phyloP scores from a whole-genome alignment of 1,140 invertebrate genomes.

The Armadillidium nasatum region DNA sequence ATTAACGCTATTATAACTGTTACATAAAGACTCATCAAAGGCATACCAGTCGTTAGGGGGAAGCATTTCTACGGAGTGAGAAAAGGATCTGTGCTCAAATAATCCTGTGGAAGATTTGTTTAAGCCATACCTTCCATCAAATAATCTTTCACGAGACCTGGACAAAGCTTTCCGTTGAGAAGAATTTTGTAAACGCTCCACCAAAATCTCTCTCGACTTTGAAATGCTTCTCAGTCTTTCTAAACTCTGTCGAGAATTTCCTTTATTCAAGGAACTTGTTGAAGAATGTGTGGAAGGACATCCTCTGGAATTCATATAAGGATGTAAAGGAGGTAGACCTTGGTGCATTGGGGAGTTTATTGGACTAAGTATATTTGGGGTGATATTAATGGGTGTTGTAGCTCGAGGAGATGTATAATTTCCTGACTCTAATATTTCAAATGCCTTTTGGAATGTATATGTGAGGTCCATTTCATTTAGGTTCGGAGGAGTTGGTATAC shows the following conservation, averaged over 20 bases:
- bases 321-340: background rate
- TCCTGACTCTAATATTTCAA: background rate
- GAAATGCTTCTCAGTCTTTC: conserved; percentile 50
- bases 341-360: background rate
- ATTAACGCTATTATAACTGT: conserved; percentile 37
- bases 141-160: conserved; percentile 52
- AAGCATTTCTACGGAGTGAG: conserved; percentile 41
- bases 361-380: background rate
- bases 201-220: conserved; percentile 55
- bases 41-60: conserved; percentile 33
- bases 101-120: conserved; percentile 34
- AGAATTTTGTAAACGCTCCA: conserved; percentile 55
- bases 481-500: background rate
- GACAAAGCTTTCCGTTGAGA: conserved; percentile 47
- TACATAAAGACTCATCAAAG: conserved; percentile 38
- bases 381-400: background rate
- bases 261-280: background rate
- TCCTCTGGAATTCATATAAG: background rate
- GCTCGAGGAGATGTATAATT: background rate
- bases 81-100: conserved; percentile 36
- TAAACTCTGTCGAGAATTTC: conserved; percentile 35
- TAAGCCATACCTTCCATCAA: conserved; percentile 43
- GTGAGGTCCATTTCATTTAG: background rate
- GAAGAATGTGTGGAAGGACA: conserved; percentile 4
- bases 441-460: background rate